These are phyloP conservation scores for Tachina lurida DNA, from an alignment of 2,888 invertebrate genomes.

Conservation along the genomic window DNA sequence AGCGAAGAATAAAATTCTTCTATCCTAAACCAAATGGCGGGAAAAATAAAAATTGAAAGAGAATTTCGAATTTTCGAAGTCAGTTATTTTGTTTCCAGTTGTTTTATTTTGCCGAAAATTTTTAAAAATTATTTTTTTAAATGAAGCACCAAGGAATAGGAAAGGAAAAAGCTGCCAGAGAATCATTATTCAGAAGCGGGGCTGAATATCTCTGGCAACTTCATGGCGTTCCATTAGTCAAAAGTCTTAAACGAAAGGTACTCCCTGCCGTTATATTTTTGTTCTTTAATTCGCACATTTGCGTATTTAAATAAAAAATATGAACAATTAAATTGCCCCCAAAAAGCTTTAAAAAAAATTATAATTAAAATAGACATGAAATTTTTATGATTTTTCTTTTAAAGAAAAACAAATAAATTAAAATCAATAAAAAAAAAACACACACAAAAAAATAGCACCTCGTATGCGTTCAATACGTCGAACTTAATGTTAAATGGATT, in stretches of 20 bases:
- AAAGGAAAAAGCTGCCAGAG: too few species aligned
- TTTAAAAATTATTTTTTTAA: too few species aligned
- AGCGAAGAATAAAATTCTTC: too few species aligned
- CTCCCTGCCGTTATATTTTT: slow-evolving; percentile 2
- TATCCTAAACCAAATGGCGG: too few species aligned
- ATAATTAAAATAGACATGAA: not conserved
- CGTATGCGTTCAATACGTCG: not conserved
- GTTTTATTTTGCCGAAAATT: too few species aligned
- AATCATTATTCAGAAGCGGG: too few species aligned
- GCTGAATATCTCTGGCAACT: too few species aligned
- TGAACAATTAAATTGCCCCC: slow-evolving; percentile 30
- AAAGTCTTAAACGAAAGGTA: too few species aligned
- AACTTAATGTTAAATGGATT: not conserved
- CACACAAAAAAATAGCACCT: not conserved
- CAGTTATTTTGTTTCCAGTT: not conserved
- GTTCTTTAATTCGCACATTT: slow-evolving; percentile 16
- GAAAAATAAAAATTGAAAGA: too few species aligned
- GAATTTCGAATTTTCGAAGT: not conserved
- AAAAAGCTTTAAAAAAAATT: slow-evolving; percentile 7
- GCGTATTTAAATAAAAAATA: slow-evolving; percentile 26
- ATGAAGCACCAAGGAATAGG: too few species aligned
- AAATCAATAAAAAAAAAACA: not conserved
- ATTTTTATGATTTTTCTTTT: slow-evolving; percentile 5
- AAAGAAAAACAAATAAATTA: slow-evolving; percentile 4
- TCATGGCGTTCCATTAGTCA: too few species aligned